These are phyloP conservation scores for Coregonus suidteri DNA, from an alignment of 2,797 vertebrate species.

Conservation along the genomic window DNA sequence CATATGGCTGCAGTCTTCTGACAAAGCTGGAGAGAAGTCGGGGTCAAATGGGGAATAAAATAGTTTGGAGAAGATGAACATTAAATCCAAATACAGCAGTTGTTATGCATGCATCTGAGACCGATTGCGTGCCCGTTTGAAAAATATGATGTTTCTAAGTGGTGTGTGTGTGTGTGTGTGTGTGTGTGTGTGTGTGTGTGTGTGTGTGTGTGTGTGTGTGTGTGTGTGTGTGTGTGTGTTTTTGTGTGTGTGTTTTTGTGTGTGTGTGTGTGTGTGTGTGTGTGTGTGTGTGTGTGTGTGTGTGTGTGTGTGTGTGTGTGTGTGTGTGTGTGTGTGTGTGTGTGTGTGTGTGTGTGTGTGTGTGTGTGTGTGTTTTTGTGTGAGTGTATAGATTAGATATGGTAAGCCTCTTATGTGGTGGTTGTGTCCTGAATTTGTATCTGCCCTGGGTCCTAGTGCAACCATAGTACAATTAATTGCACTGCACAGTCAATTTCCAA, in stretches of 20 bases:
- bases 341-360: too few relatives aligned
- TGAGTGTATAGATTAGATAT: constrained; percentile 74
- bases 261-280: too few relatives aligned
- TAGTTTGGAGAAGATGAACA: constrained; percentile 70
- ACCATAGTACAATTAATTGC: constrained; percentile 27
- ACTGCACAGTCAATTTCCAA: constrained; percentile 25
- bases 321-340: too few relatives aligned
- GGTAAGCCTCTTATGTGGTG: constrained; percentile 80
- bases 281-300: background rate
- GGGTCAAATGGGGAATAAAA: constrained; percentile 49
- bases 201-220: too few relatives aligned
- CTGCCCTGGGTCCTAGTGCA: constrained; percentile 76
- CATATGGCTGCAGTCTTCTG: constrained; percentile 55
- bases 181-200: too few relatives aligned
- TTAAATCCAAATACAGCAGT: constrained; percentile 70
- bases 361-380: constrained; percentile 22
- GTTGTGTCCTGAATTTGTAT: constrained; percentile 79
- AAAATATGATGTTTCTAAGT: constrained; percentile 16
- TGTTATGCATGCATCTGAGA: constrained; percentile 57
- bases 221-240: constrained; percentile 47
- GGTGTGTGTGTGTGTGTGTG: constrained; percentile 40
- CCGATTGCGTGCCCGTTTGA: constrained; percentile 60
- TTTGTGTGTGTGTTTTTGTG: too few relatives aligned
- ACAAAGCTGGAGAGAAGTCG: constrained; percentile 44
- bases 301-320: constrained; percentile 28